phyloP scores from a whole-genome alignment of 2,113 vertebrate genomes.

The Platysternon megacephalum region DNA sequence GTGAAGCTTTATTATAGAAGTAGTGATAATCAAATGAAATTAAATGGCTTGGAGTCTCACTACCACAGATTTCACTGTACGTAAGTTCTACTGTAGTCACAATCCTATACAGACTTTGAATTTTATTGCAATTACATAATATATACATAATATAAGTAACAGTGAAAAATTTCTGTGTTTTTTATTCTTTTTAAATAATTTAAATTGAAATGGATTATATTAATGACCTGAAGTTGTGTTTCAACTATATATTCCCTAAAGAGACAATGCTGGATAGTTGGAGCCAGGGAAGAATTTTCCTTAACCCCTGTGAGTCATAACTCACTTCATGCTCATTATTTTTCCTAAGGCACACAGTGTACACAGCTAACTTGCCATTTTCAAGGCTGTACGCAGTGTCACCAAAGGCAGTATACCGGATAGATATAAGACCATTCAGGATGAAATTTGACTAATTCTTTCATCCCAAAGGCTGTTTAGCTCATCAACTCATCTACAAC shows the following conservation, averaged over 20 bases:
- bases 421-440: neutral
- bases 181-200: neutral
- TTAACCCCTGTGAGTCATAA: neutral
- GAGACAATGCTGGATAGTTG: neutral
- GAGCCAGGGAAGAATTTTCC: conserved; percentile 11
- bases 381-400: neutral
- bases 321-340: neutral
- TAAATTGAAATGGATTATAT: neutral
- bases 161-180: neutral
- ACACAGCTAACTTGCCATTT: neutral
- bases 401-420: neutral
- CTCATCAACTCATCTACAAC: neutral
- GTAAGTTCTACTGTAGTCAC: neutral
- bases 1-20: neutral
- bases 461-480: neutral
- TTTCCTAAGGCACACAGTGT: fast-evolving
- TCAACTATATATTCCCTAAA: conserved; percentile 17
- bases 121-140: fast-evolving
- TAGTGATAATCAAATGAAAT: neutral
- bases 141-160: conserved; percentile 35
- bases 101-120: neutral
- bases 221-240: conserved; percentile 19
- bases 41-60: neutral
- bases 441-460: neutral
- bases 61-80: neutral